These are phyloP conservation scores for Ceyx melanurus DNA, from an alignment of 2,113 vertebrate species.

Conservation along the genomic window DNA sequence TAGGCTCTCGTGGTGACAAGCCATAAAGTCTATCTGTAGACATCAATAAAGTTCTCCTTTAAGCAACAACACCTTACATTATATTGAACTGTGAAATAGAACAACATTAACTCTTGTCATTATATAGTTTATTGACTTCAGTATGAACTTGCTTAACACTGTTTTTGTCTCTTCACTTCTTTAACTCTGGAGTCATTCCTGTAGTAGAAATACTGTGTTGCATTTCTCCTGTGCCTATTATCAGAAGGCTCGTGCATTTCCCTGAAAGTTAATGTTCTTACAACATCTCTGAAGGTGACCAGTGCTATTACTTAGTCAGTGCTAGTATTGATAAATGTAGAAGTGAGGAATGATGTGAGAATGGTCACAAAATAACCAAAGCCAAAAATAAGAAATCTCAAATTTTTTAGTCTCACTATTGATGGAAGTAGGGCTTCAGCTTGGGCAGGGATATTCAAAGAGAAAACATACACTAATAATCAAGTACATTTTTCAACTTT, in stretches of 20 bases:
- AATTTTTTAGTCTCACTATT: background rate
- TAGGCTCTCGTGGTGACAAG: background rate
- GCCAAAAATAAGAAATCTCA: background rate
- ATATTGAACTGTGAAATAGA: slow-evolving; percentile 17
- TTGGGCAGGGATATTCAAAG: background rate
- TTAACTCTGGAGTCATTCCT: background rate
- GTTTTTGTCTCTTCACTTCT: background rate
- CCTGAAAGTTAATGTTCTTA: background rate
- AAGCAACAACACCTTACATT: background rate
- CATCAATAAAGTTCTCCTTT: slow-evolving; percentile 19
- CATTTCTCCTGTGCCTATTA: background rate
- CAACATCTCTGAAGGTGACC: accelerated
- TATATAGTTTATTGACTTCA: background rate
- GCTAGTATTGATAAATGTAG: background rate
- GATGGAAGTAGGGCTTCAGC: background rate
- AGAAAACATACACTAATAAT: background rate
- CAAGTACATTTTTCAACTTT: background rate
- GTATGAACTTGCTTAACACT: background rate
- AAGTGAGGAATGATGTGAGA: background rate
- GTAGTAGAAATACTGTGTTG: background rate
- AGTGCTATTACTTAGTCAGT: background rate
- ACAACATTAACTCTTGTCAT: background rate
- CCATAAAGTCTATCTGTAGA: background rate
- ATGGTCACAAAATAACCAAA: background rate
- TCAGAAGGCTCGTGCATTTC: background rate